Conservation (phyloP, 2,888 invertebrate species). For the Myopa tessellatipennis region DNA sequence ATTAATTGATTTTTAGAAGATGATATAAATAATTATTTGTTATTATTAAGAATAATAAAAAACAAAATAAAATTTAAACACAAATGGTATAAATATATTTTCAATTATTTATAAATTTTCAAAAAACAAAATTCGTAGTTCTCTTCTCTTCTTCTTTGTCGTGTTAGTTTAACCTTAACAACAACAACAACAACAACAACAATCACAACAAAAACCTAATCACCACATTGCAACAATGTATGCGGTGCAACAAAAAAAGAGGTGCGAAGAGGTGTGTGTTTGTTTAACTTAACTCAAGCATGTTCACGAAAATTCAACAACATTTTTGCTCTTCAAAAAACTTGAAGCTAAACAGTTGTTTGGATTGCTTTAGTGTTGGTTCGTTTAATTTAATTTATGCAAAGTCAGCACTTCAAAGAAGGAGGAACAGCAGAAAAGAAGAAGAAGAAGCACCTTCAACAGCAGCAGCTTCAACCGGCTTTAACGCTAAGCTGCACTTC, state of each 20-base stretch:
- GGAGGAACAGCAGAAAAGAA: too few relatives aligned
- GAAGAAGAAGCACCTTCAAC: neutral
- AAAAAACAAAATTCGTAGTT: too few relatives aligned
- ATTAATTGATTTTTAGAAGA: neutral
- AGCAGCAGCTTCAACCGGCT: neutral
- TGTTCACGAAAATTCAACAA: neutral
- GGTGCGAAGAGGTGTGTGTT: too few relatives aligned
- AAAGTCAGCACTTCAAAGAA: constrained; percentile 1
- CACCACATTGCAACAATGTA: neutral
- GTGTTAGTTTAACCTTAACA: neutral
- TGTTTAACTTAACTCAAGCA: neutral
- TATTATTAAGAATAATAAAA: neutral
- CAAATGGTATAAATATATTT: too few relatives aligned
- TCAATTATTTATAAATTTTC: too few relatives aligned
- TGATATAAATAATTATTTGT: neutral
- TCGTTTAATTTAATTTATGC: constrained; percentile 14
- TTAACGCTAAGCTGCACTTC: constrained; percentile 18
- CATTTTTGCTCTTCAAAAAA: constrained; percentile 9
- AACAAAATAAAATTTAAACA: too few relatives aligned
- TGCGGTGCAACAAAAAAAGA: too few relatives aligned
- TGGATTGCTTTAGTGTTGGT: neutral
- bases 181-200: neutral
- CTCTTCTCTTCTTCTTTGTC: too few relatives aligned
- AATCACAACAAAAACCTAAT: too few relatives aligned
- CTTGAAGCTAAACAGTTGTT: too few relatives aligned